phyloP scores from a whole-genome alignment of 2,113 vertebrate species.

The Cyanoramphus novaezelandiae region DNA sequence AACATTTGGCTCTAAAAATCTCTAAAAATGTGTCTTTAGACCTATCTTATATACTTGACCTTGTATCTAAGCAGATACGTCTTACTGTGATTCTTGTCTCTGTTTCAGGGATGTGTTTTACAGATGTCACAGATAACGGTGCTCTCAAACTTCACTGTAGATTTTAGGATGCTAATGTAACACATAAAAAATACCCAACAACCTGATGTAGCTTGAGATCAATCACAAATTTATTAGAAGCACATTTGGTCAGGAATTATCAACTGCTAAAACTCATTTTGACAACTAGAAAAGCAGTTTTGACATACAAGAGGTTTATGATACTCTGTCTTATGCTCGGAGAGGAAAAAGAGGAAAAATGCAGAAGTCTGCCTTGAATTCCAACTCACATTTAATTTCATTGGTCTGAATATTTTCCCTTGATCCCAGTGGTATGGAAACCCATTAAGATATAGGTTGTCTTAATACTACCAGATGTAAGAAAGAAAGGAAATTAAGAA shows the following conservation, averaged over 20 bases:
- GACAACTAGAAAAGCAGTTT: neutral
- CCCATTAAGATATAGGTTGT: neutral
- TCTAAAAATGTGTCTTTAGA: neutral
- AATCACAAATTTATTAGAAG: neutral
- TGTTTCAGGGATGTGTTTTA: neutral
- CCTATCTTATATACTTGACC: neutral
- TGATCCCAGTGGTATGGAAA: neutral
- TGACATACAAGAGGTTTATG: neutral
- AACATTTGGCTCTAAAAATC: neutral
- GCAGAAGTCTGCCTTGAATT: neutral
- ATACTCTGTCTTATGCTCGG: neutral
- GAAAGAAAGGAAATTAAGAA: slow-evolving; percentile 4
- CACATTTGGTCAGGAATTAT: neutral
- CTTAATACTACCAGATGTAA: neutral
- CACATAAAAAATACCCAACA: neutral
- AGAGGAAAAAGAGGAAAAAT: neutral
- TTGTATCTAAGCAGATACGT: neutral
- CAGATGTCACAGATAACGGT: neutral
- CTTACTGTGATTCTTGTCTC: neutral
- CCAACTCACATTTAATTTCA: neutral
- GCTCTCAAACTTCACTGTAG: neutral
- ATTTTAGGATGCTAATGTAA: neutral
- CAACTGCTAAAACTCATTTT: neutral
- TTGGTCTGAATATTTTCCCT: slow-evolving; percentile 2
- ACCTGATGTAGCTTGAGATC: neutral